Conservation (phyloP, 2,888 invertebrate species). For the Sympetrum striolatum region DNA sequence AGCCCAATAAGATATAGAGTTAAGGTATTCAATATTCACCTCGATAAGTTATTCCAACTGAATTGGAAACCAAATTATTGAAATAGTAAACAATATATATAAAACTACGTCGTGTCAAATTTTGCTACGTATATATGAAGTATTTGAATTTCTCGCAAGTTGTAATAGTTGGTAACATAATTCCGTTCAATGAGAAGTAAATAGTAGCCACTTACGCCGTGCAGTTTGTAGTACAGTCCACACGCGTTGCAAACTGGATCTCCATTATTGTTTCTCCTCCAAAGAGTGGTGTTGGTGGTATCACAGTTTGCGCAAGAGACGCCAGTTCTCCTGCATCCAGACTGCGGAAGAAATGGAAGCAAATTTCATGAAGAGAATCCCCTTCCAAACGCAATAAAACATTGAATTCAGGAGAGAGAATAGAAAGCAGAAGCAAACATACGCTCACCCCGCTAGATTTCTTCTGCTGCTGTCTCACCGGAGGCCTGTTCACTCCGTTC, state of each 20-base stretch:
- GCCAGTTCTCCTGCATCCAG: conserved; percentile 67
- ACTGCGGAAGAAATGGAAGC: conserved; percentile 56
- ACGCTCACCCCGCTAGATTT: conserved; percentile 52
- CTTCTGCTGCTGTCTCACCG: conserved; percentile 73
- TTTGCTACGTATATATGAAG: no score
- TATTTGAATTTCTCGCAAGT: no score
- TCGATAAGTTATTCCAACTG: no score
- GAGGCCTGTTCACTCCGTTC: conserved; percentile 79
- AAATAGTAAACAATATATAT: no score
- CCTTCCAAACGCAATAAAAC: not conserved
- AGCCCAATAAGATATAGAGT: no score
- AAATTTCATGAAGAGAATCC: not conserved
- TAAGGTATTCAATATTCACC: no score
- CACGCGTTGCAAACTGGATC: conserved; percentile 73
- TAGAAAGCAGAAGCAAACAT: not conserved
- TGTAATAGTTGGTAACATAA: no score
- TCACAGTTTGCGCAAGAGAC: conserved; percentile 55
- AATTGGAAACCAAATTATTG: no score
- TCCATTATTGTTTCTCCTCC: conserved; percentile 68
- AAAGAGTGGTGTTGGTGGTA: conserved; percentile 63
- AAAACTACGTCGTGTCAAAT: no score
- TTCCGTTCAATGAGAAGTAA: no score
- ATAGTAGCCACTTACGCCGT: conserved; percentile 68
- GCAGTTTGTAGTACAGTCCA: conserved; percentile 85
- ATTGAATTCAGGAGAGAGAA: not conserved